Base-by-base conservation (phyloP, 2,888 invertebrate genomes). In the Apotomis turbidana region DNA sequence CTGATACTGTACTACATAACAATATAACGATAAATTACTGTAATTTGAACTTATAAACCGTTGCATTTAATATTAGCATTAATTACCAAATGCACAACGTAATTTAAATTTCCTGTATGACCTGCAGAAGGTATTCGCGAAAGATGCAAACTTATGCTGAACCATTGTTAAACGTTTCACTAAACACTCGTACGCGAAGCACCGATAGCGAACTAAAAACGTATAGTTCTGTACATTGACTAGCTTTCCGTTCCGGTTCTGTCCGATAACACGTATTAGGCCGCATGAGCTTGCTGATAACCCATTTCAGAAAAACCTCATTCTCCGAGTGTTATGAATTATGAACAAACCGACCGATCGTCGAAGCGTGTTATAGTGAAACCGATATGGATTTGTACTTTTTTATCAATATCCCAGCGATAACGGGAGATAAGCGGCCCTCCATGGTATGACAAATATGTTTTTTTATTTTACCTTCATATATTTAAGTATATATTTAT, bases 51-150 rank as follows among this genome's bases (percentile, higher is more conserved):
- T 27, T 27, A 27, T 27, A 27, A 27, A 27, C 27, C 27, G 2
- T 27, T 27, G 2, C 27, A 27, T 27, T 27, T 27, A 27, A 27
- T 2, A 27, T 27, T 27, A 27, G 1, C 70, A 49, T 12, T 46
- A 78, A 13, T 38, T 60, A 71, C 73, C 75, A 51, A 36, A 74
- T 38, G 12, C 60, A 70, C 13, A 27, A 46, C 41, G 52, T 10
- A 63, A 54, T n/a, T 63, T 38, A 10, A 63, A 63, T 15, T 63
- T 63, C 6, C 63, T 3, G 41, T 54, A 54, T 0, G 54, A 52
- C 10, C 10, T 41, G 52, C 54, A 54, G 12, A 54, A 15, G 13
- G 4, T 10, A 0, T 12, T 54, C 3, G 52, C 38, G 3, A 41
- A 8, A n/a, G 12, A 13, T 5, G 38, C 36, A 36, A 63, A 63